Conservation (phyloP, 37 sponge, comb jelly and placozoan species). For the Mnemiopsis leidyi region DNA sequence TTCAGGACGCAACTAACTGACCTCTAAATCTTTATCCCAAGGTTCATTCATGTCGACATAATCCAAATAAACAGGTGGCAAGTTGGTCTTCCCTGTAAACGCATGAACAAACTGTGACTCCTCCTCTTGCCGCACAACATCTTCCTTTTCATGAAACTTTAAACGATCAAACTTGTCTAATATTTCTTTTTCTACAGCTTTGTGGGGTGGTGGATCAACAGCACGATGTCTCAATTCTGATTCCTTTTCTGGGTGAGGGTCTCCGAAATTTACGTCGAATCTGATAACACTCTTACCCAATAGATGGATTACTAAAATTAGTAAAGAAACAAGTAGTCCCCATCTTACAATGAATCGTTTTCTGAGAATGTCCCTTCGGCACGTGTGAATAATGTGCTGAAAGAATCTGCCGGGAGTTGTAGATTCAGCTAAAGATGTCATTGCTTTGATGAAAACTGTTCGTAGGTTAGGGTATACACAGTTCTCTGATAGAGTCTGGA, state of each 20-base stretch:
- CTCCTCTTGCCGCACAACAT: background rate
- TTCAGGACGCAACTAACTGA: too few relatives aligned
- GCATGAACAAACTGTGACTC: slow-evolving; percentile 2
- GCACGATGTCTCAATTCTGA: background rate
- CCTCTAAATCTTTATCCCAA: slow-evolving; percentile 40
- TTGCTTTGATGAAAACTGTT: background rate
- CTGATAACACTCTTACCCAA: background rate
- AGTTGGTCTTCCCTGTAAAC: background rate
- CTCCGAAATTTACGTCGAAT: background rate
- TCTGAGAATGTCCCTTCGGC: slow-evolving; percentile 5
- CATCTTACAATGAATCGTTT: slow-evolving; percentile 34
- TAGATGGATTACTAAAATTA: background rate
- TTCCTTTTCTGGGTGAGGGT: background rate
- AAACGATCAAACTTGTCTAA: background rate
- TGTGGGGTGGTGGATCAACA: background rate
- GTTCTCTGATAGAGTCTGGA: too few relatives aligned
- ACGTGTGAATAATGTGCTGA: background rate
- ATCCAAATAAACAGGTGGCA: slow-evolving; percentile 39
- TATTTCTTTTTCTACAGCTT: background rate
- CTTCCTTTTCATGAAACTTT: background rate
- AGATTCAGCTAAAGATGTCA: background rate
- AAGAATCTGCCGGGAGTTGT: background rate
- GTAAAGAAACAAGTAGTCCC: background rate
- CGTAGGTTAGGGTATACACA: too few relatives aligned
- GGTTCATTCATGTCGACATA: slow-evolving; percentile 17